phyloP scores from a whole-genome alignment of 2,797 vertebrate genomes.

The Pantherophis alleghaniensis region DNA sequence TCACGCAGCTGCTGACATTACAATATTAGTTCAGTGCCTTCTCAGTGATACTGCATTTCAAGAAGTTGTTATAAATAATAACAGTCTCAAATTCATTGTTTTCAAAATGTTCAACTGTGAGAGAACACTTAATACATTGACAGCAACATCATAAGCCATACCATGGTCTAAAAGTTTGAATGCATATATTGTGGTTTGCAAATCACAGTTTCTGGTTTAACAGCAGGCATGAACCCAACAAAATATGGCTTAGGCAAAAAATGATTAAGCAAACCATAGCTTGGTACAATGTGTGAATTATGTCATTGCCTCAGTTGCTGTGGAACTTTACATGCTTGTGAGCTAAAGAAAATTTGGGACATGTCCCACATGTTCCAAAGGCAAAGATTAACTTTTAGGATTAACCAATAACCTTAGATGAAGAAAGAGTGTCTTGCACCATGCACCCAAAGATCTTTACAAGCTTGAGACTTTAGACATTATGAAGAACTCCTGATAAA shows the following conservation, averaged over 20 bases:
- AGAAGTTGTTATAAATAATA: not conserved
- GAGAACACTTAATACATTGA: not conserved
- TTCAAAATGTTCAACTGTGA: not conserved
- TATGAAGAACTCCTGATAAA: not conserved
- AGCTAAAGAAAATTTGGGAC: not conserved
- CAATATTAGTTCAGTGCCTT: not conserved
- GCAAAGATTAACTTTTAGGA: not conserved
- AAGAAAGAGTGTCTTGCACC: not conserved
- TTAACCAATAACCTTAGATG: not conserved
- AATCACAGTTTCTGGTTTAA: not conserved
- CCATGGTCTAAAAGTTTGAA: not conserved
- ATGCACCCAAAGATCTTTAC: not conserved
- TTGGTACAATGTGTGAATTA: not conserved
- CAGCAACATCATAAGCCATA: not conserved
- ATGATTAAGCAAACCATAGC: not conserved
- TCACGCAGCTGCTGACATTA: conserved; percentile 5
- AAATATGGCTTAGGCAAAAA: not conserved
- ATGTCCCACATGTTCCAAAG: not conserved
- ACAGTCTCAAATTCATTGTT: not conserved
- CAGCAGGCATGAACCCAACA: not conserved
- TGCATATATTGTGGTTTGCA: not conserved
- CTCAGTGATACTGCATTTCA: not conserved
- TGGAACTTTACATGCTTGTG: not conserved
- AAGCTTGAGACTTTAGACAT: not conserved
- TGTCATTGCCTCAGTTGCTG: not conserved